Conservation (phyloP, 2,113 vertebrate genomes). For the Taurulus bubalis region DNA sequence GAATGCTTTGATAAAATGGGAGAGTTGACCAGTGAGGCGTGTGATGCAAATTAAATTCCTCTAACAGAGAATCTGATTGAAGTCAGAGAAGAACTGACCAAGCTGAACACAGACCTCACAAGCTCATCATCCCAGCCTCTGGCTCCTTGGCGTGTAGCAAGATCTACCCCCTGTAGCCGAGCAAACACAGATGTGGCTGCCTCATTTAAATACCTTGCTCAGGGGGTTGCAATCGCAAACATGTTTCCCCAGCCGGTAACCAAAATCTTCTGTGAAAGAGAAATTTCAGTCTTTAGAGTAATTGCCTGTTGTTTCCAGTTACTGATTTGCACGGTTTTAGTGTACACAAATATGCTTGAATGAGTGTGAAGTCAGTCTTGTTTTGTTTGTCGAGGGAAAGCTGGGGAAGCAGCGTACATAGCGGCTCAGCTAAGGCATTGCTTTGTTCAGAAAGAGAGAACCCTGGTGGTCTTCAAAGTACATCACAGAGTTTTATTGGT, state of each 20-base stretch:
- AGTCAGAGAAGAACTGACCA: constrained; percentile 69
- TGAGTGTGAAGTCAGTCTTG: constrained; percentile 32
- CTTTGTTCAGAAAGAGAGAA: constrained; percentile 36
- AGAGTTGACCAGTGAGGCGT: constrained; percentile 63
- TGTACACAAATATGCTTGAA: constrained; percentile 39
- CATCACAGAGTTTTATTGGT: constrained; percentile 20
- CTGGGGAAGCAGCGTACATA: constrained; percentile 21
- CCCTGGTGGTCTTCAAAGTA: constrained; percentile 35
- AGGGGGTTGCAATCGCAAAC: constrained; percentile 35
- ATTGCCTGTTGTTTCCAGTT: constrained; percentile 50
- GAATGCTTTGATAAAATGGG: constrained; percentile 71
- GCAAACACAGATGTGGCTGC: constrained; percentile 64
- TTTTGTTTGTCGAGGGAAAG: constrained; percentile 31
- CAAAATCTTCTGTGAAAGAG: constrained; percentile 41
- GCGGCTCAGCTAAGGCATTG: constrained; percentile 9
- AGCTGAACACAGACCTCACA: constrained; percentile 75
- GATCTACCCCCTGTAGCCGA: constrained; percentile 52
- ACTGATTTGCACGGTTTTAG: constrained; percentile 42
- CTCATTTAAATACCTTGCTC: constrained; percentile 71
- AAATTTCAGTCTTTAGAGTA: constrained; percentile 49
- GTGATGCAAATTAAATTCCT: constrained; percentile 82
- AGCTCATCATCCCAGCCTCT: constrained; percentile 65
- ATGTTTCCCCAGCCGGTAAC: constrained; percentile 50
- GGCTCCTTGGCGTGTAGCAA: constrained; percentile 53
- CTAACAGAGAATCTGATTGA: constrained; percentile 74